These are phyloP conservation scores for Steinernema scapterisci DNA, from an alignment of 2,888 invertebrate genomes.

Conservation along the genomic window DNA sequence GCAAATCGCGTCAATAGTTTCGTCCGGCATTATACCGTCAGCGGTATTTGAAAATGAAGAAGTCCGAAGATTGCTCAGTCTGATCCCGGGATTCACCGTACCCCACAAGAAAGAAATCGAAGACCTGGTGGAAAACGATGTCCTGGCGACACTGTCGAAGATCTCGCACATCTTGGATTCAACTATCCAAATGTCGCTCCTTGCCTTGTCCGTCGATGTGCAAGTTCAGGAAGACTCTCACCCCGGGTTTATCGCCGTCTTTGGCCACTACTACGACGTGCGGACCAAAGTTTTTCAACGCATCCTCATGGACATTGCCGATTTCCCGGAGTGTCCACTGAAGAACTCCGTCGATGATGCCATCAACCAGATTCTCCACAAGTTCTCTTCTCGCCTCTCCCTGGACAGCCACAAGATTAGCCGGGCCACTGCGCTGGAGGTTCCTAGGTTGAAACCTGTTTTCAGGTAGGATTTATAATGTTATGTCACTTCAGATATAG, in stretches of 20 bases:
- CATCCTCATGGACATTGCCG: background rate
- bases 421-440: background rate
- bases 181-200: background rate
- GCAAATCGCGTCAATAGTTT: background rate
- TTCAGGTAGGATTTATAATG: background rate
- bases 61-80: background rate
- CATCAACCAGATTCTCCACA: background rate
- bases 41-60: background rate
- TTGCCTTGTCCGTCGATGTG: conserved; percentile 11
- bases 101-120: background rate
- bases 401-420: background rate
- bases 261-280: conserved; percentile 14
- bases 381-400: background rate
- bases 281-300: background rate
- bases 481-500: too few relatives aligned
- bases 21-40: background rate
- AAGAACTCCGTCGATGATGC: background rate
- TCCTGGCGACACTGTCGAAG: background rate
- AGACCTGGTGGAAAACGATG: background rate
- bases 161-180: background rate
- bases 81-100: background rate
- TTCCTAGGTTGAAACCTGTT: background rate
- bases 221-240: background rate
- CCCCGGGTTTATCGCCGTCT: conserved; percentile 1
- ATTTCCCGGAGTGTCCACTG: background rate